Conservation (phyloP, 2,888 invertebrate genomes). For the Plagodis pulveraria region DNA sequence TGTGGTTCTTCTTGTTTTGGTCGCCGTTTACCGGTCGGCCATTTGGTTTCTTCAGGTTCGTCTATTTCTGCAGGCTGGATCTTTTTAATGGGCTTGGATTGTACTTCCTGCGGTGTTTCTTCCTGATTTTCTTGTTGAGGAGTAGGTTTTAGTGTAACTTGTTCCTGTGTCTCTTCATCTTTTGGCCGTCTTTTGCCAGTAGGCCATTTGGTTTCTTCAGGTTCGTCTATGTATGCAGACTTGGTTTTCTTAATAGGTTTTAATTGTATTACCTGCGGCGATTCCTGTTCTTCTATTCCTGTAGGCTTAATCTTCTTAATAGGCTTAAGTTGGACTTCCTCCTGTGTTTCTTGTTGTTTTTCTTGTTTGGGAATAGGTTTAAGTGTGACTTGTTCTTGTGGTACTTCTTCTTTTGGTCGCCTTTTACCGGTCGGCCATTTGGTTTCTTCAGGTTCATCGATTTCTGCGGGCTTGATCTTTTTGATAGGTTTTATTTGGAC, state of each 20-base stretch:
- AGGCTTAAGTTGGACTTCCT: slow-evolving; percentile 58
- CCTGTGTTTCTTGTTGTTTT: slow-evolving; percentile 60
- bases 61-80: slow-evolving; percentile 45
- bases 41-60: slow-evolving; percentile 47
- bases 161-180: slow-evolving; percentile 56
- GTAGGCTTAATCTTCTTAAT: slow-evolving; percentile 54
- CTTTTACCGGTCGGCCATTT: slow-evolving; percentile 53
- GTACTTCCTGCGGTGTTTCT: slow-evolving; percentile 53
- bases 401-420: slow-evolving; percentile 36
- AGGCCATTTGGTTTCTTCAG: slow-evolving; percentile 49
- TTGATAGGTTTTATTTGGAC: no score
- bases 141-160: slow-evolving; percentile 48
- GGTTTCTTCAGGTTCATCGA: slow-evolving; percentile 27
- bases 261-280: background rate
- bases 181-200: slow-evolving; percentile 43
- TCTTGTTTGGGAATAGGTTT: slow-evolving; percentile 46
- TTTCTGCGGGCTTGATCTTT: no score
- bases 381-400: slow-evolving; percentile 44
- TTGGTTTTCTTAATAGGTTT: slow-evolving; percentile 46
- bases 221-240: slow-evolving; percentile 54
- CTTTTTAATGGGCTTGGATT: slow-evolving; percentile 50
- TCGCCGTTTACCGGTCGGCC: slow-evolving; percentile 57
- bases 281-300: no score
- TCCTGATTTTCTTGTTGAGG: slow-evolving; percentile 49
- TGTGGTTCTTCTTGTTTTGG: slow-evolving; percentile 35